These are phyloP conservation scores for Nothobranchius furzeri DNA, from an alignment of 2,113 vertebrate genomes.

Conservation along the genomic window DNA sequence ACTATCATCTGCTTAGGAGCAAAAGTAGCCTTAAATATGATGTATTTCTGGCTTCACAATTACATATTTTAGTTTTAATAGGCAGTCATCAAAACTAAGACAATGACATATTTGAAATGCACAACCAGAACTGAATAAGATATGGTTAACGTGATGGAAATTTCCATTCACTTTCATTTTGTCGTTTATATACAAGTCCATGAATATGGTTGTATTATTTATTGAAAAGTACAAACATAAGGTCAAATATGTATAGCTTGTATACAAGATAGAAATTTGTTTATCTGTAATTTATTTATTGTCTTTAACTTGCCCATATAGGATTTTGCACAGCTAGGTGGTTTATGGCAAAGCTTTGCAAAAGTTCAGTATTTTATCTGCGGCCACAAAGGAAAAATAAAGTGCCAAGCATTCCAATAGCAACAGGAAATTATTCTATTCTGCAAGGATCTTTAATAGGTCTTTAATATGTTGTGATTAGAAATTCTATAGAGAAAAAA, in stretches of 20 bases:
- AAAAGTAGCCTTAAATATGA: too few relatives aligned
- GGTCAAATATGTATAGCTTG: too few relatives aligned
- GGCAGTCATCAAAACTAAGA: background rate
- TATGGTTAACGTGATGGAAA: background rate
- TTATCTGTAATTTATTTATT: background rate
- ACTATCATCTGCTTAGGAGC: too few relatives aligned
- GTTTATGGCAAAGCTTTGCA: constrained; percentile 6
- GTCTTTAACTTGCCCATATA: constrained; percentile 6
- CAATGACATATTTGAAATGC: background rate
- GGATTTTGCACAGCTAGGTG: background rate
- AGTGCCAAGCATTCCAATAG: constrained; percentile 10
- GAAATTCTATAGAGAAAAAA: constrained; percentile 35
- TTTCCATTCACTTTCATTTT: background rate
- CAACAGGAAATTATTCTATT: constrained; percentile 2
- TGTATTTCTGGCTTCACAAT: background rate
- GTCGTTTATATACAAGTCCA: background rate
- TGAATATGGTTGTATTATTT: background rate
- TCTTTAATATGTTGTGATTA: constrained; percentile 29
- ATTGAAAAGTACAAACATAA: too few relatives aligned
- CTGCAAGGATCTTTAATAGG: constrained; percentile 25
- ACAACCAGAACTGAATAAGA: background rate
- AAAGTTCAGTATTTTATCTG: constrained; percentile 4
- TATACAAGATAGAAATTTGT: background rate
- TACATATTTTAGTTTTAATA: background rate
- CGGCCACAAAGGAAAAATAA: constrained; percentile 22